phyloP scores from a whole-genome alignment of 2,888 invertebrate species.

The Ormyrus pomaceus region DNA sequence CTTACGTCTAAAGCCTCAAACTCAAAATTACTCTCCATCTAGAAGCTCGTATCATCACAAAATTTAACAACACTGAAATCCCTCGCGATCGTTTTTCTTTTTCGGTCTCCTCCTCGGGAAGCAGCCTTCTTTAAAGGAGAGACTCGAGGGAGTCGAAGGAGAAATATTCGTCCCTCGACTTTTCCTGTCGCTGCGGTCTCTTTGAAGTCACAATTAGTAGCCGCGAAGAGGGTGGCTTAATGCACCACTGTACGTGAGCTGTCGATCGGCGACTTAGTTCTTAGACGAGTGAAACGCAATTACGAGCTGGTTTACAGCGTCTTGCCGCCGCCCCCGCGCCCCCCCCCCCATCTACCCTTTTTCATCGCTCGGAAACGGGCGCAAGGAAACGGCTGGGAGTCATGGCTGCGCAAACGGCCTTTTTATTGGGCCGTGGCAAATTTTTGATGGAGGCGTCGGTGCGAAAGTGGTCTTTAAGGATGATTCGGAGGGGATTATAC shows the following conservation, averaged over 20 bases:
- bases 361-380: neutral
- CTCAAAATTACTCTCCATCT: too few species aligned
- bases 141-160: neutral
- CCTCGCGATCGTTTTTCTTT: neutral
- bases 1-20: too few species aligned
- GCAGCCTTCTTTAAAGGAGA: neutral
- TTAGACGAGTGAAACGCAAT: constrained; percentile 39
- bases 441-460: neutral
- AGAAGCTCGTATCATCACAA: neutral
- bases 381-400: neutral
- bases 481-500: too few species aligned
- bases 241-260: neutral
- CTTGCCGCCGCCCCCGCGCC: neutral
- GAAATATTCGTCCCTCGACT: constrained; percentile 8
- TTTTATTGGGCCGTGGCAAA: constrained; percentile 1
- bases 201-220: constrained; percentile 48
- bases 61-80: constrained; percentile 8
- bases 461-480: too few species aligned
- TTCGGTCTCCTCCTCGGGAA: neutral
- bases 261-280: constrained; percentile 37
- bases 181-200: constrained; percentile 9
- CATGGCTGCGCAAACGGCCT: neutral
- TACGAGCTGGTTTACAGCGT: constrained; percentile 34
- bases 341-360: too few species aligned
- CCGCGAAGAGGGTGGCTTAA: neutral